phyloP scores from a whole-genome alignment of 2,888 invertebrate genomes.

The Drosophila melanosoma region DNA sequence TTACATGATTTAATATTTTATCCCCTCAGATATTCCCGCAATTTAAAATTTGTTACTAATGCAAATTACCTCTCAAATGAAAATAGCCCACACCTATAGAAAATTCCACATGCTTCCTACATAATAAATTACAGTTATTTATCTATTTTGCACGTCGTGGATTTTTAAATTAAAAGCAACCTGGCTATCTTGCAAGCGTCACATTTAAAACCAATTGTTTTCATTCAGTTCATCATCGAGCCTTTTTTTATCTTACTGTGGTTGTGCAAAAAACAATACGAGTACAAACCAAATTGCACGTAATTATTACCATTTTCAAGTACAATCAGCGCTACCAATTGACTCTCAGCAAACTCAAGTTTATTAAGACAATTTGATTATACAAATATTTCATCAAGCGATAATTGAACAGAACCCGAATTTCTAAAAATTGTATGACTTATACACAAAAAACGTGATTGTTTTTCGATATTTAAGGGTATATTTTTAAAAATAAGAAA shows the following conservation, averaged over 20 bases:
- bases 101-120: slow-evolving; percentile 24
- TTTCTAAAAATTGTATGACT: slow-evolving; percentile 17
- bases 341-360: slow-evolving; percentile 6
- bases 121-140: slow-evolving; percentile 25
- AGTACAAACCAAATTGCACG: slow-evolving; percentile 17
- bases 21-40: slow-evolving; percentile 21
- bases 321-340: slow-evolving; percentile 14
- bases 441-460: slow-evolving; percentile 43
- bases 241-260: not conserved
- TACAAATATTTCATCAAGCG: slow-evolving; percentile 35
- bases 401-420: slow-evolving; percentile 20
- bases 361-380: slow-evolving; percentile 24
- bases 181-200: not conserved
- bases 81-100: slow-evolving; percentile 20
- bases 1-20: slow-evolving; percentile 12
- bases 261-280: not conserved
- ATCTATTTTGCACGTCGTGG: slow-evolving; percentile 21
- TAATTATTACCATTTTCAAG: not conserved
- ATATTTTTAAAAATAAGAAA: slow-evolving; percentile 3
- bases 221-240: not conserved
- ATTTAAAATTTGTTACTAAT: slow-evolving; percentile 32
- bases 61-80: slow-evolving; percentile 32
- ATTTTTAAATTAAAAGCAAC: slow-evolving; percentile 1
- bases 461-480: slow-evolving; percentile 18
- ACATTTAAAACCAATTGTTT: not conserved